Evolutionary conservation across 2,888 invertebrate species (phyloP), one percentile per base, ranked within the genome.

Genomic region (Acrobasis suavella): DNA sequence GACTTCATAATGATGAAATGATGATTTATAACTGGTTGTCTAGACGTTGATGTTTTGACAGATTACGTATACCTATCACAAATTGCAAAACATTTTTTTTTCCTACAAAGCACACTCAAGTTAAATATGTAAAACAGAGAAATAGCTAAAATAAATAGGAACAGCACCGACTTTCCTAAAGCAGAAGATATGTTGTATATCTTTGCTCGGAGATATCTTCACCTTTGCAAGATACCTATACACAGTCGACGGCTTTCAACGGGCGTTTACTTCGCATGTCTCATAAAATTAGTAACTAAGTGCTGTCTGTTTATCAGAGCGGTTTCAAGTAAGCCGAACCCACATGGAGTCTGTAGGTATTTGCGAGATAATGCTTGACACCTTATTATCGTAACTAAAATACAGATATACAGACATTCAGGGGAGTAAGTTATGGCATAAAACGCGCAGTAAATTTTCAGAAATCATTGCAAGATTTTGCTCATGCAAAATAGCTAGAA

Each of bases 231-330:
- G 71, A 3, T 22, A 71, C n/a, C n/a, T 75, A 72, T 73, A 70
- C 80, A 83, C 81, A 81, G 81, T 62, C 78, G 78, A 83, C 81
- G 83, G 82, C 81, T 80, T 81, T 62, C 78, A 78, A 83, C 81
- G 83, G 81, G 83, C 83, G 81, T 82, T 83, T 83, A 81, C 79
- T 81, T 76, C 69, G 75, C 72, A 79, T 82, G 88, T 86, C 89
- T 84, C 89, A 77, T 91, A 91, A 91, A 91, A 85, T 91, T 85
- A 83, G 81, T 85, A 89, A 85, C 80, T 90, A 88, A 90, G 81
- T 85, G 82, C 83, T 80, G 67, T 68, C 74, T 74, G 79, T 82
- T 86, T 87, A 88, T 85, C 85, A 81, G 78, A 86, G 88, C 81
- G 78, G 90, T 87, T 86, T 69, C 73, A 76, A 72, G 71, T 67